Evolutionary conservation across 2,888 invertebrate genomes (phyloP).

Genomic region (Drosophila quinaria): DNA sequence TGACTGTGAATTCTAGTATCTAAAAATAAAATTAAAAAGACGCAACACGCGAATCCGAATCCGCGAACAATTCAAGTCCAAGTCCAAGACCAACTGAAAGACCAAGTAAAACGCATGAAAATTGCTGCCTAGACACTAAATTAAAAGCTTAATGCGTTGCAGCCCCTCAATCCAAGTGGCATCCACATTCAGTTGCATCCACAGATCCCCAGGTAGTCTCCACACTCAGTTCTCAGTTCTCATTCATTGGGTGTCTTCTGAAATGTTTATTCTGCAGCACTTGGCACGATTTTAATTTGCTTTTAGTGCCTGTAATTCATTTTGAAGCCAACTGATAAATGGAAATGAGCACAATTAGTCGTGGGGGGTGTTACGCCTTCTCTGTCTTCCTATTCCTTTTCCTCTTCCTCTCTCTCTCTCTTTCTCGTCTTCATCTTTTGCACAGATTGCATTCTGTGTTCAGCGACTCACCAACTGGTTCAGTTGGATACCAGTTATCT

Average conservation of each 20-base stretch:
- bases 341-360: conserved; percentile 78
- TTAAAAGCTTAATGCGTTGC: conserved; percentile 72
- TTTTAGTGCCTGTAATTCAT: conserved; percentile 67
- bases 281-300: conserved; percentile 75
- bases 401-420: neutral
- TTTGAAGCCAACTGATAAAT: conserved; percentile 65
- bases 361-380: conserved; percentile 70
- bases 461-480: conserved; percentile 44
- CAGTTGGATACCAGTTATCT: conserved; percentile 29
- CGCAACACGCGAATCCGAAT: conserved; percentile 56
- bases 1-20: conserved; percentile 3
- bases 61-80: conserved; percentile 7
- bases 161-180: conserved; percentile 22
- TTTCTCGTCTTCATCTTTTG: neutral
- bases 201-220: conserved; percentile 2
- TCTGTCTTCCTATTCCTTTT: neutral
- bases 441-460: conserved; percentile 32
- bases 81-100: neutral
- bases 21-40: conserved; percentile 44
- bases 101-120: conserved; percentile 60
- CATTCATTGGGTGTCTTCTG: conserved; percentile 55
- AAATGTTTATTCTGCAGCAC: conserved; percentile 60
- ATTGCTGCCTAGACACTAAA: conserved; percentile 64
- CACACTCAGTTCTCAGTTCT: neutral
- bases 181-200: neutral